Percentiles rank a stretch among this genome's conserved stretches.
phyloP scores from a whole-genome alignment of 2,888 invertebrate species.

The Microchrysa polita region DNA sequence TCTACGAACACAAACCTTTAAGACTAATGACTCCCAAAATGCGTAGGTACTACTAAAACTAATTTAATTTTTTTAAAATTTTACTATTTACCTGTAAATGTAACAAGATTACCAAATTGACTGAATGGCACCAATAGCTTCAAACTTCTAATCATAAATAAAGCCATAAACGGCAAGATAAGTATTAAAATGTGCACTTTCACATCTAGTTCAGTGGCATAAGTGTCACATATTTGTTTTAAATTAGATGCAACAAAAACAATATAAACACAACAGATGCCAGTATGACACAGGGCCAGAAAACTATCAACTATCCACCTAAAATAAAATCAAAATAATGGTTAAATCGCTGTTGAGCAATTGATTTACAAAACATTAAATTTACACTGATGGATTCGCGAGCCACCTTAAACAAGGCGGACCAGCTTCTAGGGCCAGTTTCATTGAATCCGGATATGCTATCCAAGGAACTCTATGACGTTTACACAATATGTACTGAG shows the following conservation, averaged over 20 bases:
- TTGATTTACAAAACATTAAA: constrained; percentile 41
- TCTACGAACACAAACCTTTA: no score
- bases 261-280: constrained; percentile 88
- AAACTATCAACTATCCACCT: constrained; percentile 75
- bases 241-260: constrained; percentile 80
- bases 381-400: constrained; percentile 67
- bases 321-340: constrained; percentile 59
- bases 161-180: constrained; percentile 73
- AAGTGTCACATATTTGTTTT: constrained; percentile 65
- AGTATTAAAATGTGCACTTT: constrained; percentile 74
- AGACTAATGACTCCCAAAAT: no score
- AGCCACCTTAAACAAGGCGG: constrained; percentile 72
- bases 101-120: constrained; percentile 81
- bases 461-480: constrained; percentile 76
- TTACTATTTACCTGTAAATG: constrained; percentile 70
- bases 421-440: constrained; percentile 78
- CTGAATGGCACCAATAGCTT: constrained; percentile 86
- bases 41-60: neutral
- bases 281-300: constrained; percentile 84
- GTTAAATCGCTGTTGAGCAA: neutral
- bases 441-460: constrained; percentile 87
- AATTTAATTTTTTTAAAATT: no score
- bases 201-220: constrained; percentile 61
- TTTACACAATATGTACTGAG: constrained; percentile 73
- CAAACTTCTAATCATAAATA: constrained; percentile 79